A percentile compares a stretch with the other conserved stretches of the same genome.
Conservation (phyloP, 2,113 vertebrate species). For the Sylvietta virens region DNA sequence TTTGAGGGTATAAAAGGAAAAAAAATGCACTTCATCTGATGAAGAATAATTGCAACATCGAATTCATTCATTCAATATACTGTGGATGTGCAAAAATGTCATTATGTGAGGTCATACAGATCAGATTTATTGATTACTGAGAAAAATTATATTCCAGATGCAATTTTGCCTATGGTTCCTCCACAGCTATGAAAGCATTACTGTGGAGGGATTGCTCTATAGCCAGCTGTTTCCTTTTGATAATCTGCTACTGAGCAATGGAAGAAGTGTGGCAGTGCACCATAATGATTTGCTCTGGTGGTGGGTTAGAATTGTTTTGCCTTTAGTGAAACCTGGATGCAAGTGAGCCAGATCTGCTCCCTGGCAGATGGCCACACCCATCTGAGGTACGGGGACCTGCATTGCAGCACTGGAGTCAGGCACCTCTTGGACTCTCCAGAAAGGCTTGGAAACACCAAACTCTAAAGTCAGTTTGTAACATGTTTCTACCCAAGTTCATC, state of each 20-base stretch:
- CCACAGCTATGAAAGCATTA: background rate
- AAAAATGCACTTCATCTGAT: background rate
- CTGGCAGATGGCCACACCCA: background rate
- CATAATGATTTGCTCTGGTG: background rate
- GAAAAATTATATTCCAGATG: background rate
- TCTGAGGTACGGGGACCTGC: too few species aligned
- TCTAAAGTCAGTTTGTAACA: background rate
- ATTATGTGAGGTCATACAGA: background rate
- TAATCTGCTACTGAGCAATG: background rate
- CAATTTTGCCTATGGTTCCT: background rate
- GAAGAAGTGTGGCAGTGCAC: background rate
- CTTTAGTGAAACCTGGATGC: background rate
- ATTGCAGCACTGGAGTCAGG: background rate
- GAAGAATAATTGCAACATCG: background rate
- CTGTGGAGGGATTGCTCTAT: background rate
- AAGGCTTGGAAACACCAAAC: background rate
- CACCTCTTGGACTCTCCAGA: background rate
- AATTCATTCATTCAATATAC: background rate
- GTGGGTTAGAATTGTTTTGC: background rate
- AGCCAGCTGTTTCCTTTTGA: background rate
- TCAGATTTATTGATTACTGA: background rate
- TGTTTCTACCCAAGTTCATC: rapidly evolving
- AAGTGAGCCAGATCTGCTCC: background rate
- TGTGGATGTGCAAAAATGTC: background rate
- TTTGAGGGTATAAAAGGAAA: background rate